Evolutionary conservation across 2,888 invertebrate genomes (phyloP).

Genomic region (Branchellion lobata): DNA sequence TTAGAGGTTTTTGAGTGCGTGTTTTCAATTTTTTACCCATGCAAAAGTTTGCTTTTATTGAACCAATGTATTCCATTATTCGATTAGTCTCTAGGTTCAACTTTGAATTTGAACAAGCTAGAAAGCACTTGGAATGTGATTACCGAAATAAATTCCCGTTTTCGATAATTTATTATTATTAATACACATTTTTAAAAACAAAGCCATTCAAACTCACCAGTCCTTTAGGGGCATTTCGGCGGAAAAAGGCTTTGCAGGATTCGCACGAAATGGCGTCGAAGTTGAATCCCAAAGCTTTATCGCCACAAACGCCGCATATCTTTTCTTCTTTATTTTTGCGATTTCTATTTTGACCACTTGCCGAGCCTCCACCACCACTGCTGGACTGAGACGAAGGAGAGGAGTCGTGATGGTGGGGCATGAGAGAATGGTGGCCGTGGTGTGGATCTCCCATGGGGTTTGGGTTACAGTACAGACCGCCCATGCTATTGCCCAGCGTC

Average conservation of each 20-base stretch:
- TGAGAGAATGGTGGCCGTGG: neutral
- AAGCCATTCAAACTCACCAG: constrained; percentile 55
- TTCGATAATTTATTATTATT: neutral
- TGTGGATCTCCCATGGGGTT: neutral
- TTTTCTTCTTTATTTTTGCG: constrained; percentile 62
- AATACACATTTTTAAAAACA: neutral
- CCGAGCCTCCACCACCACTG: constrained; percentile 51
- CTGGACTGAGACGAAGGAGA: constrained; percentile 44
- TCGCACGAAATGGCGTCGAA: constrained; percentile 63
- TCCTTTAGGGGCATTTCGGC: constrained; percentile 62
- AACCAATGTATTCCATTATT: neutral
- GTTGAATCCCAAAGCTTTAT: constrained; percentile 62
- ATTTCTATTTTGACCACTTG: constrained; percentile 36
- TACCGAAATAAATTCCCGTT: too few species aligned
- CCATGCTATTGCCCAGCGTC: constrained; percentile 5
- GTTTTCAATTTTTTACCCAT: too few species aligned
- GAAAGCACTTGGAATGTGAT: neutral
- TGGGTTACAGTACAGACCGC: constrained; percentile 25
- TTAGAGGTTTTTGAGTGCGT: too few species aligned
- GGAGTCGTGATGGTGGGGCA: constrained; percentile 34
- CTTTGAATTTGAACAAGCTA: too few species aligned
- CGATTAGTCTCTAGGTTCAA: too few species aligned
- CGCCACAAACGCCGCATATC: constrained; percentile 62
- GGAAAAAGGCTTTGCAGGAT: constrained; percentile 63
- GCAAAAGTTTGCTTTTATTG: neutral